Base-by-base conservation (phyloP, 2,888 invertebrate genomes). In the Polyploca ridens region DNA sequence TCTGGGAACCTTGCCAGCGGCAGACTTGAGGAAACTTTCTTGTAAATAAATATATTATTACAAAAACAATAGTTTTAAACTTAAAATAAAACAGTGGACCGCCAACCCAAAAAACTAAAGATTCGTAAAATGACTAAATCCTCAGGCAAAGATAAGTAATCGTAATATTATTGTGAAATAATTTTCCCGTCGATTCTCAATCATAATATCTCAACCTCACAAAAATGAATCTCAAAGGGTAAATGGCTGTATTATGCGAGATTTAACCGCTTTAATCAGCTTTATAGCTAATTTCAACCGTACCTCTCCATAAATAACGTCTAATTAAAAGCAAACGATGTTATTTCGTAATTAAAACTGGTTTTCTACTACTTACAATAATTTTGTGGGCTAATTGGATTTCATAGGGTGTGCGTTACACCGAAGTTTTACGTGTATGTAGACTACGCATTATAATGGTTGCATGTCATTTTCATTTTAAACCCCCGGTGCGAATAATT, bases 321-420 rank as follows among this genome's bases (percentile, higher is more conserved):
- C 41, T 41, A 62, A 38, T 38, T 62, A 41, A 62, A 62, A 27
- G 38, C 44, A 62, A 16, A 62, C 44, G 62, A 41, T 41, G 44
- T 44, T 44, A 62, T 41, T 19, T 27, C 44, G 38, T 41, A 27
- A 62, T 62, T 62, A 46, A 62, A 60, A 62, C 38, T 33, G 27
- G 62, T 46, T 44, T 62, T 33, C 46, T 62, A 49, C 49, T 49
- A 49, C 49, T 16, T 49, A 49, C 16, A 49, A 49, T 49, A 49
- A 49, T 49, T 49, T 49, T 49, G 49, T 49, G n/a, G 16, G 49
- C 49, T 16, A 49, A 49, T 49, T 49, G 49, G 49, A 16, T 49
- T 16, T 49, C 10, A 14, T 1, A 16, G 16, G 16, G 1, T 16
- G 49, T 16, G 6, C 16, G 49, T n/a, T 16, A 16, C 49, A 49